Base-by-base conservation (phyloP, 2,113 vertebrate genomes). In the Neodontobutis hainanensis region DNA sequence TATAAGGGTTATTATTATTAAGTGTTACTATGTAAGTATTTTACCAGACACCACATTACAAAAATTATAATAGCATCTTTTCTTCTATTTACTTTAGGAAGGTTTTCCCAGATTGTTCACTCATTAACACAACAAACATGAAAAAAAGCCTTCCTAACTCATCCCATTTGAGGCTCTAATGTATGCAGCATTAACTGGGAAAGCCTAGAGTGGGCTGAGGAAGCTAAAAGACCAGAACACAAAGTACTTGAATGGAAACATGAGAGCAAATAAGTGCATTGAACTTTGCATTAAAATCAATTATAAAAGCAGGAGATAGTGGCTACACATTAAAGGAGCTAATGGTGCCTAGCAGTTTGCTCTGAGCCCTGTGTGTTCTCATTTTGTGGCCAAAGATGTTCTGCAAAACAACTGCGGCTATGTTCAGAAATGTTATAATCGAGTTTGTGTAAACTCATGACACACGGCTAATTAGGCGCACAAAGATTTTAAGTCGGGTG, bases 221-320 rank as follows among this genome's bases (percentile, higher is more conserved):
- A 51, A 32, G 32, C 47, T 58, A 11, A 68, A 46, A 73, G 42
- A 51, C 57, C 49, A 53, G 43, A 36, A 57, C 38, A 11, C 36
- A 16, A 45, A 66, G 61, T 64, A 51, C 44, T 38, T 0, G 9
- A 48, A 63, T 49, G 65, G 45, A 60, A 50, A 6, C 19, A 49
- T 56, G 67, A 11, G 1, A 48, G 51, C 62, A 5, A 45, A 80
- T 77, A 76, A 86, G 68, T 89, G 77, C 63, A 83, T 82, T 75
- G 77, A 63, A 47, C 27, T 45, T 62, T 40, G 38, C 49, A 76
- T 77, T 68, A 70, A 85, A 87, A 68, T 80, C 65, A 62, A 67
- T 84, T 77, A 49, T 4, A 19, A 49, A 66, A 57, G 55, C 43
- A 34, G 27, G n/a, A 52, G 10, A 51, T 34, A 55, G 32, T 57